Base-by-base conservation (phyloP, 1,140 invertebrate genomes). In the Aethina tumida region DNA sequence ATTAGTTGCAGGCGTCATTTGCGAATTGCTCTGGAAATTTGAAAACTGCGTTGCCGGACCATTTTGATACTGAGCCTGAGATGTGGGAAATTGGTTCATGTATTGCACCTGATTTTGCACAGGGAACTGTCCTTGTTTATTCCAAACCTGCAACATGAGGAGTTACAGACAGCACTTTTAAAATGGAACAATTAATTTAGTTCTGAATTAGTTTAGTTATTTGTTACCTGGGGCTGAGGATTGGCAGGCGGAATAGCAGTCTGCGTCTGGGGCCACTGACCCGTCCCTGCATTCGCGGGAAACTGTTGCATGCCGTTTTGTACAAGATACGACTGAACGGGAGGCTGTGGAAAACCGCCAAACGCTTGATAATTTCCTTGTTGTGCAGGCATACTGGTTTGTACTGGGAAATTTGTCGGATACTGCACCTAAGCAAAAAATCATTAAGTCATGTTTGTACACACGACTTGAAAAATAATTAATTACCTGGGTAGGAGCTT, bases 241-340 rank as follows among this genome's bases (percentile, higher is more conserved):
- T n/a, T n/a, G n/a, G n/a, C n/a, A n/a, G n/a, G n/a, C n/a, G n/a
- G n/a, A n/a, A n/a, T n/a, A n/a, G n/a, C 22, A 39, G 24, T 20
- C 30, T 24, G 24, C 21, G 15, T 27, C 13, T 38, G 43, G 12
- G 34, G 27, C 17, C 30, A 34, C 22, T 33, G 33, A 4, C n/a
- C n/a, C n/a, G n/a, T n/a, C n/a, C n/a, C n/a, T n/a, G n/a, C n/a
- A n/a, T n/a, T n/a, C n/a, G 13, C 8, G 2, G 16, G 32, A 19
- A 41, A 41, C n/a, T 39, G 47, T 14, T 24, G 5, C 12, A 45
- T 39, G 13, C 36, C 38, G 20, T 47, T 50, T 15, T 45, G 47
- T 8, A 27, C 29, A 5, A 36, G 39, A 14, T 16, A 31, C 27
- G 30, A 26, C 15, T 40, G 37, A 18, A 19, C 27, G 24, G 9